These are phyloP conservation scores for Chelidonichthys spinosus DNA, from an alignment of 2,797 vertebrate species.

Conservation along the genomic window DNA sequence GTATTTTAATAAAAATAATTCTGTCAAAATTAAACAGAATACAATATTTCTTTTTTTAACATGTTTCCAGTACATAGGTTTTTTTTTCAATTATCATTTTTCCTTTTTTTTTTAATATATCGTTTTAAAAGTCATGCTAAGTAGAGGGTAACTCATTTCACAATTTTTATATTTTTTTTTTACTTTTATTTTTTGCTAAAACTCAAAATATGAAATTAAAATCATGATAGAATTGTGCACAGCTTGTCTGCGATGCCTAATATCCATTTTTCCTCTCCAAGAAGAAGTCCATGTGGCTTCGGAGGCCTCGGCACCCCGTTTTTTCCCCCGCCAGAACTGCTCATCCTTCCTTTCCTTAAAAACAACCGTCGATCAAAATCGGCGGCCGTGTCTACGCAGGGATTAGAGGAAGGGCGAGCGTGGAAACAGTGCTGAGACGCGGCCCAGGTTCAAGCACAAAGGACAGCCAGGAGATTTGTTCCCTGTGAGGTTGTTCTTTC, in stretches of 20 bases:
- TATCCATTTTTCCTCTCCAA: slow-evolving; percentile 52
- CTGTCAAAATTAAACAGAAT: slow-evolving; percentile 99
- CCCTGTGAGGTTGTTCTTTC: slow-evolving; percentile 59
- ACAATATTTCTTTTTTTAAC: slow-evolving; percentile 91
- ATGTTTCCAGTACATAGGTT: slow-evolving; percentile 93
- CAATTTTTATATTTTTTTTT: slow-evolving; percentile 68
- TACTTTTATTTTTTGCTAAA: slow-evolving; percentile 79
- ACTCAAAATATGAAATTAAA: slow-evolving; percentile 84
- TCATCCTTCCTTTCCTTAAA: slow-evolving; percentile 29
- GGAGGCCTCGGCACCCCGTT: slow-evolving; percentile 33
- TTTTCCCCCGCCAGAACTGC: slow-evolving; percentile 16
- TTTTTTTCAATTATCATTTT: slow-evolving; percentile 81
- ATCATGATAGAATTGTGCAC: slow-evolving; percentile 86
- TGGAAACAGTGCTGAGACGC: slow-evolving; percentile 39
- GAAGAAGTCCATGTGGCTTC: slow-evolving; percentile 54
- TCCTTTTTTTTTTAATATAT: slow-evolving; percentile 79
- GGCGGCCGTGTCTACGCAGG: slow-evolving; percentile 52
- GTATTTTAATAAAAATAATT: slow-evolving; percentile 99
- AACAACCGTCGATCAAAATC: slow-evolving; percentile 51
- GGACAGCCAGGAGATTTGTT: slow-evolving; percentile 56
- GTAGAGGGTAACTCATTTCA: slow-evolving; percentile 91
- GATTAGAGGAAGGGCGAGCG: slow-evolving; percentile 38
- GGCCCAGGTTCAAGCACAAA: slow-evolving; percentile 63
- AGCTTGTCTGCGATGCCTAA: slow-evolving; percentile 71
- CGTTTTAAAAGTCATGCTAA: slow-evolving; percentile 93